Base-by-base conservation (phyloP, 1,140 invertebrate species). In the Drosophila rhopaloa region DNA sequence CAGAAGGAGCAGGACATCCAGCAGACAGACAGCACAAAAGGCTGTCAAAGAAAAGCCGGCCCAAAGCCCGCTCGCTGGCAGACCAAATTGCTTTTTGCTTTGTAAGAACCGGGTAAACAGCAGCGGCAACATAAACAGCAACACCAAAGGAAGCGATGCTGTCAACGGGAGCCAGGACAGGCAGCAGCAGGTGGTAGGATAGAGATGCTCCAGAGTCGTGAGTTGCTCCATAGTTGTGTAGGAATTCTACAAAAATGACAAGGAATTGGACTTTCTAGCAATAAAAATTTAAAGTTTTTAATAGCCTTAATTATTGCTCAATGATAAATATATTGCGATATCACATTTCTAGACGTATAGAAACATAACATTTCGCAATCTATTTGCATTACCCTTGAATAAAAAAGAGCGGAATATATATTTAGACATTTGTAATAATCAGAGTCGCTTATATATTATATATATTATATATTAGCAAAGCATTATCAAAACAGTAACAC, bases 41-140 rank as follows among this genome's bases (percentile, higher is more conserved):
- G 63, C 62, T 77, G 76, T 51, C 60, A 83, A 63, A 53, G 61
- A 43, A 53, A 38, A 65, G 19, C 46, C 40, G 58, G 27, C 24
- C 62, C 71, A 67, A 57, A 71, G 74, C 58, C 47, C 61, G 59
- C 58, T 74, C 14, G 57, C 71, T 76, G 71, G 60, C 72, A 58
- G 47, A 51, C 80, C 73, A 88, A 88, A 88, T 90, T 88, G 80
- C 80, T 90, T 88, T 81, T 88, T 79, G 76, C 76, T 70, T 41
- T 78, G 63, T 44, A 48, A 51, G 46, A 67, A 57, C 51, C 29
- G 24, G 53, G 57, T 48, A 53, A 77, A 60, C 16, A 57, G 62
- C 32, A 47, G 40, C 5, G 10, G 19, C 19, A 43, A n/a, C 38
- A 56, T 16, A 16, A 38, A 53, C 48, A 35, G 29, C 65, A 48